A percentile compares a stretch with the other conserved stretches of the same genome.
Conservation (phyloP, 92 coral and sea anemone species). For the Parazoanthus swiftii region DNA sequence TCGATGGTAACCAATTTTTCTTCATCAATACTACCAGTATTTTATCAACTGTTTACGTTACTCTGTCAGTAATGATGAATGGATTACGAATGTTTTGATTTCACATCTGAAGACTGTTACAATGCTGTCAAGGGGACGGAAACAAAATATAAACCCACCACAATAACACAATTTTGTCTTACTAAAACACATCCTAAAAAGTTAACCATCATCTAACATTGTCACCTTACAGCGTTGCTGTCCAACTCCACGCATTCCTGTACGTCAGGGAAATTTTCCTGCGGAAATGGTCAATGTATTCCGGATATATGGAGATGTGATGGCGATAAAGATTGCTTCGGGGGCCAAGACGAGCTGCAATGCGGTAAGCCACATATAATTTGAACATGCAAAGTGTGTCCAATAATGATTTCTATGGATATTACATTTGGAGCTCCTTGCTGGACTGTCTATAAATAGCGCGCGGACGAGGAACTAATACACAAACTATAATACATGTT, state of each 20-base stretch:
- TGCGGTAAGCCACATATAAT: constrained; percentile 28
- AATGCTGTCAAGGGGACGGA: constrained; percentile 21
- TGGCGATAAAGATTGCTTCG: constrained; percentile 37
- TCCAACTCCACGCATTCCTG: constrained; percentile 16
- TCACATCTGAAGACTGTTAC: not conserved
- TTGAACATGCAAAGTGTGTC: not conserved
- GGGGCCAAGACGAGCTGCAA: constrained; percentile 27
- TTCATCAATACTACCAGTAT: not conserved
- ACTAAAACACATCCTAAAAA: not conserved
- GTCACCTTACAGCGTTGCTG: not conserved
- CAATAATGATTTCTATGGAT: not conserved
- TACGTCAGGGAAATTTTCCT: constrained; percentile 17
- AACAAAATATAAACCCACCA: not conserved
- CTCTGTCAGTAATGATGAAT: not conserved
- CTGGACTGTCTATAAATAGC: not conserved
- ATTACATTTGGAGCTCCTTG: not conserved
- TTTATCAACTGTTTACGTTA: constrained; percentile 9
- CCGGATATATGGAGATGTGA: constrained; percentile 37
- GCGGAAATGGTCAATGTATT: constrained; percentile 44
- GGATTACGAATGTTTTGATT: not conserved
- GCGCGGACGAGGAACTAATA: not conserved
- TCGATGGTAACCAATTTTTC: not conserved
- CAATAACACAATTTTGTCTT: not conserved
- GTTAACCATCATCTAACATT: not conserved
- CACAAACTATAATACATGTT: not conserved